Base-by-base conservation (phyloP, 2,113 vertebrate species). In the Aramus guarauna region DNA sequence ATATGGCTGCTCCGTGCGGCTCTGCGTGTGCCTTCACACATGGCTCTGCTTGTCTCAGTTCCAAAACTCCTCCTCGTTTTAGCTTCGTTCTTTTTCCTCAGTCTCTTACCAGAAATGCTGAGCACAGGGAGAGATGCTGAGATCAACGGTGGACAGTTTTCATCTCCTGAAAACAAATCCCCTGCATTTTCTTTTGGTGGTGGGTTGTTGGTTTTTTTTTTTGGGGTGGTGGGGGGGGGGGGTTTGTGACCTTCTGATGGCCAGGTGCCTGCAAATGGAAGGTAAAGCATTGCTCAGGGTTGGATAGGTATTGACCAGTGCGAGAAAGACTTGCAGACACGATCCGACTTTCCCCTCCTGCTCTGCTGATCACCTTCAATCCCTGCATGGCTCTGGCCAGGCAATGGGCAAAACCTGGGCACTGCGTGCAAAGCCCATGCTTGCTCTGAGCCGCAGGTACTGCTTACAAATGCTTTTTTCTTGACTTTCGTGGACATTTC, bases 1-100 rank as follows among this genome's bases (percentile, higher is more conserved):
- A 13, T 24, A n/a, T 0, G 0, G 3, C 32, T 0, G 2, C 19
- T 20, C n/a, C 0, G 1, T 21, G 58, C 2, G 1, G 26, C 62
- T 37, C 9, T 22, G 39, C 1, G 0, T 60, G 41, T 11, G 43
- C 74, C 50, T 59, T 36, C 29, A 6, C 37, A 26, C 15, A 1
- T 4, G 52, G 64, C 64, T 87, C 80, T 45, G 30, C 52, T 20
- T 62, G 36, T 11, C 41, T 43, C 37, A 16, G 9, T 34, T 73
- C 36, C 74, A 83, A 29, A 68, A 7, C 20, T 50, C 56, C 26
- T 63, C 39, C 23, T 43, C 32, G 15, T 41, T 83, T 55, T 69
- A 50, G 11, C 55, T 39, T 62, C 2, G 1, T 43, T 29, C 39
- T 37, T 60, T 30, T 66, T 45, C 15, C 52, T 36, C 62, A 45